Conservation (phyloP, 2,888 invertebrate species). For the Vanessa cardui region DNA sequence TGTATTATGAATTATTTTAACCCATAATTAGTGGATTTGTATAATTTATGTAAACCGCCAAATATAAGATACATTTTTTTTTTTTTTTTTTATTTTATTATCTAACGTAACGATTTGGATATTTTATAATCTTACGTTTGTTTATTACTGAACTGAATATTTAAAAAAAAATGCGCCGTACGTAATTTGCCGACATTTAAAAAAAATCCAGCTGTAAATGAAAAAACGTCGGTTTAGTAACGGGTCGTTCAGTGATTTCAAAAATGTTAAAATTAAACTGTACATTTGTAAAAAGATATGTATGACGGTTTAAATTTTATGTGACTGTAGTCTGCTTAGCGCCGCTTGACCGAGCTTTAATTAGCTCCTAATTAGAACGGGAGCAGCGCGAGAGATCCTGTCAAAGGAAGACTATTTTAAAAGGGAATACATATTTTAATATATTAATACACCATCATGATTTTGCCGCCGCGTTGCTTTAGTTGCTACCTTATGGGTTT, state of each 20-base stretch:
- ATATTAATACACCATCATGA: background rate
- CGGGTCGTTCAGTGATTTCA: background rate
- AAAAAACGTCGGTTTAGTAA: background rate
- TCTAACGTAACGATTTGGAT: too few relatives aligned
- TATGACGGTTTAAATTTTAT: background rate
- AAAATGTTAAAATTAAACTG: background rate
- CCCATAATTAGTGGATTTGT: too few relatives aligned
- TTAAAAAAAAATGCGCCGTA: background rate
- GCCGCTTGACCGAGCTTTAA: constrained; percentile 28
- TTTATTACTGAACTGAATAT: too few relatives aligned
- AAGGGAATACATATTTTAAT: background rate
- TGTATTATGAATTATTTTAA: too few relatives aligned
- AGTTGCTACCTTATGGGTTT: too few relatives aligned
- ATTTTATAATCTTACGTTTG: too few relatives aligned
- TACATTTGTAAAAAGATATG: background rate
- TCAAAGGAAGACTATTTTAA: constrained; percentile 16
- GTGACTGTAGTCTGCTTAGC: constrained; percentile 18
- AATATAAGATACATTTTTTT: too few relatives aligned
- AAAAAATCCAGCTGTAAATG: too few relatives aligned
- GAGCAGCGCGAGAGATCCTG: background rate
- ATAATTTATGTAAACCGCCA: too few relatives aligned
- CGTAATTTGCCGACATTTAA: too few relatives aligned
- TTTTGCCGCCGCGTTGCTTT: too few relatives aligned
- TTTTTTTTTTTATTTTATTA: too few relatives aligned
- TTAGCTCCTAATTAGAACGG: constrained; percentile 26